Percentiles rank a stretch among this genome's conserved stretches.
phyloP scores from a whole-genome alignment of 2,888 invertebrate genomes.

The Glomeris marginata region DNA sequence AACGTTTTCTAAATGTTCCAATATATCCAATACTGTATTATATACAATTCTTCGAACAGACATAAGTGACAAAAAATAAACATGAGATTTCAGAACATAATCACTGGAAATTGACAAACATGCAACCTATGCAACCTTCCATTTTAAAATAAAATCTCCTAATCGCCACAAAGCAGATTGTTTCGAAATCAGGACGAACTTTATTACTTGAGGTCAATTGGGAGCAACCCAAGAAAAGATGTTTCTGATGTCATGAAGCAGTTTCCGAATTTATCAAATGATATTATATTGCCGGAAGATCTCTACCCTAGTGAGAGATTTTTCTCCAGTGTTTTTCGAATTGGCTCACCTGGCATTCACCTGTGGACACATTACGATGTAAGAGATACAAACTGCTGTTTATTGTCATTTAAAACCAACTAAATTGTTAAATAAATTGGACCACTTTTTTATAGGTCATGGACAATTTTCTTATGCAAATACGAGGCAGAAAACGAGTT shows the following conservation, averaged over 20 bases:
- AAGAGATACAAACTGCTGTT: constrained; percentile 18
- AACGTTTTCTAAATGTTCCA: too few species aligned
- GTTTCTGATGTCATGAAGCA: constrained; percentile 34
- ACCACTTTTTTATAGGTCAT: constrained; percentile 27
- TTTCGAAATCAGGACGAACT: constrained; percentile 8
- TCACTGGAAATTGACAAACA: too few species aligned
- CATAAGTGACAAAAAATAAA: too few species aligned
- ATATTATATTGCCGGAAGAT: constrained; percentile 31
- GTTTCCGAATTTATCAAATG: constrained; percentile 33
- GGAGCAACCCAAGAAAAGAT: constrained; percentile 35
- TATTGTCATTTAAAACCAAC: too few species aligned
- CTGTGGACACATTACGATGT: constrained; percentile 44
- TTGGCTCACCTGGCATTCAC: constrained; percentile 34
- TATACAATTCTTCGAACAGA: too few species aligned
- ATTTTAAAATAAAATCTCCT: too few species aligned
- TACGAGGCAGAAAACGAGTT: constrained; percentile 34
- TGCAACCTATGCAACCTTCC: too few species aligned
- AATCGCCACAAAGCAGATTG: too few species aligned
- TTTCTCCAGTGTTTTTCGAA: constrained; percentile 39
- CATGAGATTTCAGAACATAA: too few species aligned
- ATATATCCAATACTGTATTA: too few species aligned
- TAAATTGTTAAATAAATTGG: constrained; percentile 7
- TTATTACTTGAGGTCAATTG: constrained; percentile 28
- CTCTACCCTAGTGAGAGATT: constrained; percentile 30
- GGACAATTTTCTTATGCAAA: constrained; percentile 40